phyloP scores from a whole-genome alignment of 2,113 vertebrate species.

The Cryptotis parvus region DNA sequence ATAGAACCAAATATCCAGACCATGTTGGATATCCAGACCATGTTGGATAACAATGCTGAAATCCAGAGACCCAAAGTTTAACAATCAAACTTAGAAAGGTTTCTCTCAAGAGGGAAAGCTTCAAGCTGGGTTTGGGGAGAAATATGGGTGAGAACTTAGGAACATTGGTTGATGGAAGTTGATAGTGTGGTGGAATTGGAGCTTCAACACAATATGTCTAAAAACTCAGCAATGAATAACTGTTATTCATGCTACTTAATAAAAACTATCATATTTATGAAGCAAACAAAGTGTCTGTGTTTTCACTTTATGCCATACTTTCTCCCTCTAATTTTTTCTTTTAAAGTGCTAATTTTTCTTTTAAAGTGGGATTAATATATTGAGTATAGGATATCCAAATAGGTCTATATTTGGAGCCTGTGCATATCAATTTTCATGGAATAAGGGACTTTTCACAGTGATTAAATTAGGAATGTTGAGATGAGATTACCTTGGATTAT shows the following conservation, averaged over 20 bases:
- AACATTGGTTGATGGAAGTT: too few relatives aligned
- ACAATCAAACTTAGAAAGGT: too few relatives aligned
- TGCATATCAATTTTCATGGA: not conserved
- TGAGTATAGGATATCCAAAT: not conserved
- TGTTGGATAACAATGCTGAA: too few relatives aligned
- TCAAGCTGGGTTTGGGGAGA: too few relatives aligned
- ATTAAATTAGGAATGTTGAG: not conserved
- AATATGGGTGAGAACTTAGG: too few relatives aligned
- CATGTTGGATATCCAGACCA: too few relatives aligned
- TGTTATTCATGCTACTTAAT: not conserved
- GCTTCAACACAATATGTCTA: too few relatives aligned
- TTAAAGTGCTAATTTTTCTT: slow-evolving; percentile 15
- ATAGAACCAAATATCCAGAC: too few relatives aligned
- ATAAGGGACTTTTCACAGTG: not conserved
- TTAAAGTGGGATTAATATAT: not conserved
- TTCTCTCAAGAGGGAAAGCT: too few relatives aligned
- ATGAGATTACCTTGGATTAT: not conserved
- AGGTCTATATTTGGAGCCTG: not conserved
- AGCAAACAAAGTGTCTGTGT: not conserved
- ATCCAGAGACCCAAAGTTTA: too few relatives aligned
- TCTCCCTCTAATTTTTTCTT: not conserved
- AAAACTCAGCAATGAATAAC: too few relatives aligned
- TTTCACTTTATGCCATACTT: not conserved
- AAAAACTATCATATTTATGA: not conserved
- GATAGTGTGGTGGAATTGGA: too few relatives aligned